A percentile compares a stretch with the other conserved stretches of the same genome.
These are phyloP conservation scores for Nycticorax nycticorax DNA, from an alignment of 2,113 vertebrate species.

Conservation along the genomic window DNA sequence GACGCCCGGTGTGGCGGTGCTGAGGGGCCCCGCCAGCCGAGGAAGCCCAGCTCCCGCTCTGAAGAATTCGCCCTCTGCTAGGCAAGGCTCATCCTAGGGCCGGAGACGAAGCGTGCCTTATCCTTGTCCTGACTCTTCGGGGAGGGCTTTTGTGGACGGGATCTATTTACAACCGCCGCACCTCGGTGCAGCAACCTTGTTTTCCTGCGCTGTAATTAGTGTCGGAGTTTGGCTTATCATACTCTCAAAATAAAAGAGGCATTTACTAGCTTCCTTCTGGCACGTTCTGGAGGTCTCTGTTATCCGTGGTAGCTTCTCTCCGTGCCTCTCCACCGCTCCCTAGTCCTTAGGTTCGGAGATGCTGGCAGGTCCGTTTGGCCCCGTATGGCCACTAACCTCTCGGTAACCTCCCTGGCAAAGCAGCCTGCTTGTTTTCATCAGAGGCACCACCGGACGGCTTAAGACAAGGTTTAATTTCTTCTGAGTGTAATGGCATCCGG, in stretches of 20 bases:
- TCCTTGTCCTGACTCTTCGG: not conserved
- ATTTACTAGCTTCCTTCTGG: slow-evolving; percentile 13
- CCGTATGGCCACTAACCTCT: slow-evolving; percentile 62
- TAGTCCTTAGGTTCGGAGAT: slow-evolving; percentile 16
- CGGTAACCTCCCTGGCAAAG: slow-evolving; percentile 64
- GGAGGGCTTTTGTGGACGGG: not conserved
- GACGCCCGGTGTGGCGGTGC: not conserved
- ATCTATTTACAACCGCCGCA: slow-evolving; percentile 15
- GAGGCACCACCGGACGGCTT: slow-evolving; percentile 63
- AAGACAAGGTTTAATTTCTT: slow-evolving; percentile 79
- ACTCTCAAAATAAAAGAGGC: not conserved
- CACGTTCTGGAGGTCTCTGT: slow-evolving; percentile 7
- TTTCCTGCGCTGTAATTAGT: slow-evolving; percentile 42
- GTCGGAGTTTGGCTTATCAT: not conserved
- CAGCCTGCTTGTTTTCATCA: slow-evolving; percentile 49
- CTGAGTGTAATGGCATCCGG: slow-evolving; percentile 78
- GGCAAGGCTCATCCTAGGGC: not conserved
- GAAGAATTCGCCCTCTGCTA: not conserved
- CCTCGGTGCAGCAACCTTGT: slow-evolving; percentile 1
- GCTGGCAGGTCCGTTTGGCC: slow-evolving; percentile 39
- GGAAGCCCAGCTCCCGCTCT: not conserved
- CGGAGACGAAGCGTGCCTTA: not conserved
- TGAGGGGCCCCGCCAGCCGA: accelerated
- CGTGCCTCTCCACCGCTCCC: not conserved
- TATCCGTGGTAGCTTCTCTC: not conserved